Evolutionary conservation across 1,140 invertebrate genomes (phyloP).

Genomic region (Mycetomoellerius zeteki): DNA sequence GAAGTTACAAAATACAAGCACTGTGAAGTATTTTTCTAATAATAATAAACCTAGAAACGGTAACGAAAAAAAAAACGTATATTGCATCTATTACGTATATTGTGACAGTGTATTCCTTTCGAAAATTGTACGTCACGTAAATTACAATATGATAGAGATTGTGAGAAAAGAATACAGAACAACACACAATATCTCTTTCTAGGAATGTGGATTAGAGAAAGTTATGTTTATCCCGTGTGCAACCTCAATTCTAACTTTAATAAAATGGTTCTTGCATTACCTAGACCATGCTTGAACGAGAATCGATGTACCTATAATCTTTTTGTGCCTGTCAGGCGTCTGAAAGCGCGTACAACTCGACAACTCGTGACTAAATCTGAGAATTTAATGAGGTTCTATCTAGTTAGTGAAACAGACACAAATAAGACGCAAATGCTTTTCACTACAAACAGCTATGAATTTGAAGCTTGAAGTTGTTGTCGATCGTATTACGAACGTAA

Average conservation of each 20-base stretch:
- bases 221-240: neutral
- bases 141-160: neutral
- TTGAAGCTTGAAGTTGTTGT: neutral
- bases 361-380: conserved; percentile 4
- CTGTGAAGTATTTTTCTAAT: neutral
- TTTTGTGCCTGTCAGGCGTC: neutral
- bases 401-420: neutral
- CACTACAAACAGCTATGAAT: neutral
- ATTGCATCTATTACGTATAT: neutral
- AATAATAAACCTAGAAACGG: neutral
- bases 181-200: conserved; percentile 7
- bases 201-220: conserved; percentile 40
- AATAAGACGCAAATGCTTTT: neutral
- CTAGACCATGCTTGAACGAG: neutral
- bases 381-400: neutral
- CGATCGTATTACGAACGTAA: neutral
- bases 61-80: neutral
- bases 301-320: neutral
- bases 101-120: neutral
- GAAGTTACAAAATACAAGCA: no score
- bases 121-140: neutral
- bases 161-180: neutral
- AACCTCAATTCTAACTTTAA: conserved; percentile 49
- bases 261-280: neutral
- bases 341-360: conserved; percentile 1